Base-by-base conservation (phyloP, 2,113 vertebrate species). In the Melanostigma gelatinosum region DNA sequence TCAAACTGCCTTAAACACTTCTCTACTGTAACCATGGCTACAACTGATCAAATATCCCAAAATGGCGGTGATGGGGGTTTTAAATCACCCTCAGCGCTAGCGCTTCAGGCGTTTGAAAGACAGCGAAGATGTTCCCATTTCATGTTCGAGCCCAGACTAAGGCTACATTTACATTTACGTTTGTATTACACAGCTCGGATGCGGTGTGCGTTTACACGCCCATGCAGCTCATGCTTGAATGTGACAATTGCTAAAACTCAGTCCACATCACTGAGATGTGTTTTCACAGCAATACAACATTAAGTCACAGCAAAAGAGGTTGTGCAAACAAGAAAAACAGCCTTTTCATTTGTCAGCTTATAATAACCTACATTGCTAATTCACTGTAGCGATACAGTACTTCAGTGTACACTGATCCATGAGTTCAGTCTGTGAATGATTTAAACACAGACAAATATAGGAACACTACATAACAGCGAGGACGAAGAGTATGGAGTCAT, bases 11-110 rank as follows among this genome's bases (percentile, higher is more conserved):
- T 60, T 60, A 60, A 60, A 83, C 52, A 34, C 62, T 63, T 48
- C 60, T 58, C 29, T 42, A 77, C 78, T 72, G 88, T 90, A 84
- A 90, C 90, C 88, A 93, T 93, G 80, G 83, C 34, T 77, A 90
- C 90, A 62, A 27, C 68, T 79, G 67, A 85, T 86, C 85, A 88
- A 86, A 80, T 69, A 86, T 75, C 80, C 80, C 64, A 65, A 80
- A 87, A 78, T 54, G 63, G 46, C 34, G 12, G 55, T 22, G 61
- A 86, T 72, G 24, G 63, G 77, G 4, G 24, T 62, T 79, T 74
- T 68, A 74, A 89, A 87, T 84, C 78, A 80, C 78, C 70, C 63
- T 72, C 42, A 57, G 65, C 18, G 60, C 13, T 24, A 42, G 65
- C 3, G 70, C 79, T 82, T n/a, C 67, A 83, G 67, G 81, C 50